Evolutionary conservation across 2,113 vertebrate species (phyloP), one percentile per base, ranked within the genome.

Genomic region (Arenaria interpres): DNA sequence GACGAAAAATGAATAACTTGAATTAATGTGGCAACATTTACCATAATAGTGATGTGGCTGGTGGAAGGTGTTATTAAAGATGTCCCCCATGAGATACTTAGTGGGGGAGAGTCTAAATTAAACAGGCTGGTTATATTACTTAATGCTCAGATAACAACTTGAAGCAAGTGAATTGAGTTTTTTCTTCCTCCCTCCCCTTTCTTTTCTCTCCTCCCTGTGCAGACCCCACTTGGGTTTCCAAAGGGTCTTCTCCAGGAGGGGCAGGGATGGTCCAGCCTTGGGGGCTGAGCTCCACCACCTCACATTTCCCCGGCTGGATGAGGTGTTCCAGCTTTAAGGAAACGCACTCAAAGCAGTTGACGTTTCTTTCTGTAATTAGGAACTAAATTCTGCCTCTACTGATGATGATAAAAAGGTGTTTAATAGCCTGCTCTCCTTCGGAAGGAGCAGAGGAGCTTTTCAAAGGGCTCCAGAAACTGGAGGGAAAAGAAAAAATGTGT

Each of bases 41-140:
- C 91, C 71, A 2, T 90, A 67, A 89, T n/a, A 64, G n/a, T 71
- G 37, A 79, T 85, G 45, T 64, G 76, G 88, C 77, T 89, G 71
- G 35, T n/a, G 74, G 95, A 81, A 94, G 85, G 62, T 79, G 32
- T 66, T 92, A 87, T 88, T 76, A 88, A 79, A 97, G 88, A 89
- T 81, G 84, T 93, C 68, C 83, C 85, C 75, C 63, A 17, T 67
- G 88, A 78, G 74, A 67, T 93, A 74, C 85, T 95, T 95, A 79
- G 25, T 72, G 81, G 75, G 57, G 24, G 7, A 71, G 94, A 97
- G 85, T 67, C 62, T 85, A 64, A 85, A 88, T 93, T 90, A 96
- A 90, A 97, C 85, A 78, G 95, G 32, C 60, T 78, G 75, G 72
- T 18, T 97, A 96, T 92, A 74, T 91, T 73, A 41, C 85, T 76